A percentile compares a stretch with the other conserved stretches of the same genome.
phyloP scores from a whole-genome alignment of 2,888 invertebrate species.

The Pandemis cinnamomeana region DNA sequence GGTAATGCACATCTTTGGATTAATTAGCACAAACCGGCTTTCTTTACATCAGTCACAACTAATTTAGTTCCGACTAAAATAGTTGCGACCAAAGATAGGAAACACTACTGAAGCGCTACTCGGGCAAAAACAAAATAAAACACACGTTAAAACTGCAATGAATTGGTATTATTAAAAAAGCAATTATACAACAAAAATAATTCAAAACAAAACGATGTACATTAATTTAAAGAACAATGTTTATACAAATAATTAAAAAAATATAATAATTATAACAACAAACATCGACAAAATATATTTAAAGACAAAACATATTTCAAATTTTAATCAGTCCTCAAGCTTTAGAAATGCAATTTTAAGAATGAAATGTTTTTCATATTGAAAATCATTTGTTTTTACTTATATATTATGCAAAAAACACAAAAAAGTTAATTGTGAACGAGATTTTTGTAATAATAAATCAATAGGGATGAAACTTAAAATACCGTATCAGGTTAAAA shows the following conservation, averaged over 20 bases:
- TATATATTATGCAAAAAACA: constrained; percentile 79
- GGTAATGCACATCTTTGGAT: constrained; percentile 45
- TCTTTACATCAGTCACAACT: constrained; percentile 55
- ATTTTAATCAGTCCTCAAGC: constrained; percentile 81
- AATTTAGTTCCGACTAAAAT: constrained; percentile 60
- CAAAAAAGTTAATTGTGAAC: constrained; percentile 58
- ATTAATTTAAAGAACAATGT: constrained; percentile 90
- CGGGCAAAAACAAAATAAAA: constrained; percentile 80
- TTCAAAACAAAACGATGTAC: constrained; percentile 91
- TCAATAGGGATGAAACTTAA: constrained; percentile 68
- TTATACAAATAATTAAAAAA: constrained; percentile 88
- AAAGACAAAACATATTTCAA: constrained; percentile 83
- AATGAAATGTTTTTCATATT: constrained; percentile 72
- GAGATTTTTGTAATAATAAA: constrained; percentile 55
- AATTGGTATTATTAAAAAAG: constrained; percentile 91
- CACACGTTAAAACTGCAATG: constrained; percentile 88
- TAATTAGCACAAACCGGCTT: constrained; percentile 77
- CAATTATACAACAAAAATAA: constrained; percentile 90
- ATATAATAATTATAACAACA: constrained; percentile 86
- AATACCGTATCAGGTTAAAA: constrained; percentile 66
- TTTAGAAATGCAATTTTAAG: constrained; percentile 84
- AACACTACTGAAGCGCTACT: constrained; percentile 72
- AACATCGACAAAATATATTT: constrained; percentile 85
- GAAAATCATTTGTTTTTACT: constrained; percentile 69
- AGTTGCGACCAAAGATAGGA: constrained; percentile 58